phyloP scores from a whole-genome alignment of 2,888 invertebrate species.

The Pseudoips prasinana region DNA sequence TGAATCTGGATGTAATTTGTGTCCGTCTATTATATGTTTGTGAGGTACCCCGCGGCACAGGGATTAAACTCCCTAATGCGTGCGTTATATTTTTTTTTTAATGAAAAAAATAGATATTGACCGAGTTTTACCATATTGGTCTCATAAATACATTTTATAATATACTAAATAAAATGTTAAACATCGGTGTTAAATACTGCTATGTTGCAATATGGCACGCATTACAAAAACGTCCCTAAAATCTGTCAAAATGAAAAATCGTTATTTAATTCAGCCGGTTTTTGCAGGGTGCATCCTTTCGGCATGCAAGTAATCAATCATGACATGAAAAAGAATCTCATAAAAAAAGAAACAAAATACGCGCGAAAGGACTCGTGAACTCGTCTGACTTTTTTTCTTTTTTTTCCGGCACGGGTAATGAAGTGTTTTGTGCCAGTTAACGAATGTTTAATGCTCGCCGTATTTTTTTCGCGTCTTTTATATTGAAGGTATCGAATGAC shows the following conservation, averaged over 20 bases:
- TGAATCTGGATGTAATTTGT: too few relatives aligned
- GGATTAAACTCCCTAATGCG: too few relatives aligned
- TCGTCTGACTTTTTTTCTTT: conserved; percentile 39
- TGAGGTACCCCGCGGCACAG: too few relatives aligned
- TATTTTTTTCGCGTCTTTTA: conserved; percentile 33
- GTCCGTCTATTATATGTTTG: too few relatives aligned
- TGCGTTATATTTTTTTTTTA: too few relatives aligned
- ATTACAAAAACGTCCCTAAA: conserved; percentile 12
- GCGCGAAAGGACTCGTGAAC: conserved; percentile 38
- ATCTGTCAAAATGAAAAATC: conserved; percentile 66
- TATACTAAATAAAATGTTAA: too few relatives aligned
- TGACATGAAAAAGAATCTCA: conserved; percentile 43
- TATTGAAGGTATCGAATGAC: conserved; percentile 26
- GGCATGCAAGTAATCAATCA: conserved; percentile 53
- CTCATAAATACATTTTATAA: too few relatives aligned
- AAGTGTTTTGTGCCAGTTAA: conserved; percentile 44
- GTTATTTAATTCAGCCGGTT: conserved; percentile 59
- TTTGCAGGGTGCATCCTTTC: conserved; percentile 50
- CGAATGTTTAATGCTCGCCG: conserved; percentile 28
- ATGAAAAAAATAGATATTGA: too few relatives aligned
- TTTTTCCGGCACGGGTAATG: conserved; percentile 39
- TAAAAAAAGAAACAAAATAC: conserved; percentile 50
- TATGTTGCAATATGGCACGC: too few relatives aligned
- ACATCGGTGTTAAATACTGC: too few relatives aligned
- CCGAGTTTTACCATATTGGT: too few relatives aligned